Base-by-base conservation (phyloP, 2,113 vertebrate species). In the Albula goreensis region DNA sequence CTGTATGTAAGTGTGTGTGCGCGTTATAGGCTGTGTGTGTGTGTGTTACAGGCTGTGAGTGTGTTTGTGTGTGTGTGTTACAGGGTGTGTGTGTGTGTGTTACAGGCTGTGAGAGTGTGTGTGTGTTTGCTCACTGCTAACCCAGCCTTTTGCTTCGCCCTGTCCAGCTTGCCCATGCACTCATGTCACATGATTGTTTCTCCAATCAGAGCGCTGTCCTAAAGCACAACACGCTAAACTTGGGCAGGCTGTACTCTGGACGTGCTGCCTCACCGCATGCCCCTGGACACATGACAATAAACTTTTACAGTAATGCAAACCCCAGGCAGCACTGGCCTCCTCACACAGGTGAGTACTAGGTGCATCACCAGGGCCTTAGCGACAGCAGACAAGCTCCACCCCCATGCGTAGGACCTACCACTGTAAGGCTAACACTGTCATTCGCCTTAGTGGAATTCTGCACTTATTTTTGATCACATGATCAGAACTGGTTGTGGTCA, bases 211-310 rank as follows among this genome's bases (percentile, higher is more conserved):
- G 97, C 95, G 97, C 97, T 97, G 97, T 97, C 97, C 97, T 99
- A 97, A 99, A 99, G 97, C 98, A 99, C 98, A 97, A 98, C 97
- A 99, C 98, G 96, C 97, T 99, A 98, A 99, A 97, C 97, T 97
- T 99, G 97, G 97, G 98, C 97, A 98, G 98, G 97, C 97, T 99
- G 97, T 98, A 96, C 97, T 96, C 95, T 96, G 97, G 97, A 98
- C 97, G 97, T 94, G 96, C 98, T 96, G 95, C 97, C 96, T 96
- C 97, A 94, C 97, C 98, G 97, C 98, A 97, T 97, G 97, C 95
- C 94, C 95, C 95, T 95, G 96, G 96, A 97, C 97, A 97, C 98
- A 98, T 99, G 98, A 98, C 97, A 96, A 97, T 99, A 98, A 98
- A 97, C 96, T 97, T 99, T 97, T 98, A 98, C 97, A 96, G 97